Percentiles rank a stretch among this genome's conserved stretches.
Evolutionary conservation across 1,140 invertebrate species (phyloP).

Genomic region (Galleria mellonella): DNA sequence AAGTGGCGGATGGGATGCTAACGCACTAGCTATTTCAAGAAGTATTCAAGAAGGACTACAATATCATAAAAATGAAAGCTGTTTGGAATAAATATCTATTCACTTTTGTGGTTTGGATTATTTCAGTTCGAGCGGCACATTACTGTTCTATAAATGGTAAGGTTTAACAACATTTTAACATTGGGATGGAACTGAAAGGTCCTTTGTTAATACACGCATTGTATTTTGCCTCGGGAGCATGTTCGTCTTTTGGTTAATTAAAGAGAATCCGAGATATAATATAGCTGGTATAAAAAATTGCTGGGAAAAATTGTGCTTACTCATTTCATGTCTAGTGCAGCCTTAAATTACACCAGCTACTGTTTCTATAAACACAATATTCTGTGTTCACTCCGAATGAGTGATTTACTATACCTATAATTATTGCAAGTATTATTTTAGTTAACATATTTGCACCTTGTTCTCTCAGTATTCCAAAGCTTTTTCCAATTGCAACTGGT

Average conservation of each 20-base stretch:
- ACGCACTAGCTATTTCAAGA: constrained; percentile 8
- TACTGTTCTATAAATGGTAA: too few relatives aligned
- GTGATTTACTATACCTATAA: too few relatives aligned
- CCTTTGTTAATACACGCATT: constrained; percentile 12
- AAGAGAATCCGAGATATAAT: too few relatives aligned
- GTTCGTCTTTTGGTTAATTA: background rate
- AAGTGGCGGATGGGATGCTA: constrained; percentile 10
- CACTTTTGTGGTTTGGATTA: constrained; percentile 20
- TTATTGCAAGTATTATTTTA: background rate
- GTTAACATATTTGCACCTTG: constrained; percentile 16
- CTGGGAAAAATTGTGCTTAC: too few relatives aligned
- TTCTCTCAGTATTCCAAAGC: constrained; percentile 28
- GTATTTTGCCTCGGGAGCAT: constrained; percentile 1
- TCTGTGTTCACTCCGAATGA: too few relatives aligned
- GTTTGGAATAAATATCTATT: constrained; percentile 6
- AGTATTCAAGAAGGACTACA: constrained; percentile 3
- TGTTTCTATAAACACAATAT: too few relatives aligned
- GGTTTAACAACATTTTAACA: too few relatives aligned
- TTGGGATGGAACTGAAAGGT: too few relatives aligned
- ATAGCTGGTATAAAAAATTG: too few relatives aligned
- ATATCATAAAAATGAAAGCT: constrained; percentile 27
- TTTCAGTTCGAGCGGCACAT: constrained; percentile 1
- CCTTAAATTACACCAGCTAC: too few relatives aligned
- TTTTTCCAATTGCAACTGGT: constrained; percentile 13
- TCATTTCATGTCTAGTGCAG: too few relatives aligned